A percentile compares a stretch with the other conserved stretches of the same genome.
Conservation (phyloP, 2,797 vertebrate species). For the Siniperca obscura region DNA sequence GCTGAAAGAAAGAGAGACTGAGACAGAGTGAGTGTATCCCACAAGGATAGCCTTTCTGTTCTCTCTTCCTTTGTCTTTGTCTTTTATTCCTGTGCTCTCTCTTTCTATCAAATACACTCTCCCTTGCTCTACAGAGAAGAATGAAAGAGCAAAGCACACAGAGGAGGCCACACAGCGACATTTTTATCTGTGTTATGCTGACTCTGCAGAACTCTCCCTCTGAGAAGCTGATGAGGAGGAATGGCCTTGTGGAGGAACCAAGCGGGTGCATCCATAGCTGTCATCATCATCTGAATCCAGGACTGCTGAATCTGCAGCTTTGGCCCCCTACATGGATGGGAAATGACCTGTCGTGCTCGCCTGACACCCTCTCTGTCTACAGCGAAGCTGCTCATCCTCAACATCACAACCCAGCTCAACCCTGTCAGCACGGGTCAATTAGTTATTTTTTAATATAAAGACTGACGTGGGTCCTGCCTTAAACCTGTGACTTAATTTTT, state of each 20-base stretch:
- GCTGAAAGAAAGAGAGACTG: slow-evolving; percentile 18
- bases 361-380: slow-evolving; percentile 82
- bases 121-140: slow-evolving; percentile 47
- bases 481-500: slow-evolving; percentile 43
- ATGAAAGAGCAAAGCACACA: slow-evolving; percentile 55
- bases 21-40: slow-evolving; percentile 31
- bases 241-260: slow-evolving; percentile 78
- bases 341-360: slow-evolving; percentile 83
- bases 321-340: slow-evolving; percentile 78
- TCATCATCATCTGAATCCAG: slow-evolving; percentile 82
- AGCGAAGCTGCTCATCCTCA: slow-evolving; percentile 52
- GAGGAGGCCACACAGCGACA: slow-evolving; percentile 75
- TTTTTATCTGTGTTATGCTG: slow-evolving; percentile 81
- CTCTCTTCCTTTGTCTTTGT: slow-evolving; percentile 36
- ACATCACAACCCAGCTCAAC: slow-evolving; percentile 40
- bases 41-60: slow-evolving; percentile 43
- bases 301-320: slow-evolving; percentile 81
- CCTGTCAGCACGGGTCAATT: slow-evolving; percentile 42
- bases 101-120: slow-evolving; percentile 31
- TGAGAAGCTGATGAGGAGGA: slow-evolving; percentile 85
- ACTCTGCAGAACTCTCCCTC: slow-evolving; percentile 82
- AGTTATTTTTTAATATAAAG: slow-evolving; percentile 46
- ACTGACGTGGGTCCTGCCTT: slow-evolving; percentile 28
- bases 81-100: slow-evolving; percentile 30
- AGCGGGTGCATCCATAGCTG: slow-evolving; percentile 84